Base-by-base conservation (phyloP, 2,888 invertebrate genomes). In the Cenopis cana region DNA sequence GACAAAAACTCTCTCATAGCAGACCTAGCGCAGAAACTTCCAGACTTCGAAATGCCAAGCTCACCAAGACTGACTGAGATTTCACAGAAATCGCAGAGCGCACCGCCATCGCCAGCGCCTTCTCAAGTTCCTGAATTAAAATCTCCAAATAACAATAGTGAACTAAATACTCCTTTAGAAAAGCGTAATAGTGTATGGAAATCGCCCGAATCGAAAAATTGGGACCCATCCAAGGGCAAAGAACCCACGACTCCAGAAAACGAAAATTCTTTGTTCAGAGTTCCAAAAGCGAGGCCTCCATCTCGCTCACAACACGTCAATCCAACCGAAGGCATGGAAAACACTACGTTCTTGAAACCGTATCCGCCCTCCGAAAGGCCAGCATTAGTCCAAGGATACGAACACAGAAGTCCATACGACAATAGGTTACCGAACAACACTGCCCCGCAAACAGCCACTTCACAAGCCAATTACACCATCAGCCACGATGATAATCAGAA, bases 251-350 rank as follows among this genome's bases (percentile, higher is more conserved):
- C 82, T 2, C 80, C 81, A 29, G 92, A 91, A 71, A 91, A 87
- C 76, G 94, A 94, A 74, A 94, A 94, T 59, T 92, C 94, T 3
- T 91, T 95, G 11, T 95, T 95, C 78, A 89, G 95, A 79, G 94
- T 95, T 20, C 95, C 95, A 1, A 95, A 95, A 85, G 95, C 95
- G 0, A 92, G 95, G 76, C 95, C 95, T 38, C 95, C 95, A 38
- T 95, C 95, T 5, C 89, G 95, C 73, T 94, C 93, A 0, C 94
- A 93, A 69, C 88, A 94, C 38, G 87, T 89, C 11, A 92, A 93
- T 76, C 91, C 94, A 29, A 85, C 88, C 0, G 93, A 94, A 62
- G 83, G 89, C 14, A 68, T 91, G 56, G 94, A 93, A 76, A 90
- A 92, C 74, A 92, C 94, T 9, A 95, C 95, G 9, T 95, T 95